These are phyloP conservation scores for Aporrectodea caliginosa DNA, from an alignment of 1,140 invertebrate species.

Conservation along the genomic window DNA sequence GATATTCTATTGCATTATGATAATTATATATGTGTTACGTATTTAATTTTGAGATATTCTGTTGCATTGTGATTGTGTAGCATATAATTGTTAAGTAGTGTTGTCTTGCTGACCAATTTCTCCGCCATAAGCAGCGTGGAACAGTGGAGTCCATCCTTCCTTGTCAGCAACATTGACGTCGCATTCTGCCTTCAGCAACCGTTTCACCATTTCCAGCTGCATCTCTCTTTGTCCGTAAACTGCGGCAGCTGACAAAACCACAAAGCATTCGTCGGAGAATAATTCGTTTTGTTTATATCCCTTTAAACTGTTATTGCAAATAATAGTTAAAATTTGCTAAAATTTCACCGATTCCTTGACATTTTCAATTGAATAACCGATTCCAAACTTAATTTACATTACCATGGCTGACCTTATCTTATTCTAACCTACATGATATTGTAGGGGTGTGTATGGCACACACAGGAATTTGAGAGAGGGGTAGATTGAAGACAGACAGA, in stretches of 20 bases:
- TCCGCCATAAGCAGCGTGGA: slow-evolving; percentile 44
- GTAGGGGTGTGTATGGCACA: no score
- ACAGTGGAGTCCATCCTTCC: slow-evolving; percentile 46
- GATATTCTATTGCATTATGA: background rate
- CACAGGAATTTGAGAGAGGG: no score
- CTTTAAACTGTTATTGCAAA: background rate
- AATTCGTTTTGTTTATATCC: background rate
- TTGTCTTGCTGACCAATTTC: no score
- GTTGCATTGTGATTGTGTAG: no score
- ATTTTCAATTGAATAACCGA: background rate
- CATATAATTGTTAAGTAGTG: no score
- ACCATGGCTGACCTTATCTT: slow-evolving; percentile 39
- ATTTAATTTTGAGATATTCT: no score
- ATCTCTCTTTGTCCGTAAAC: slow-evolving; percentile 34
- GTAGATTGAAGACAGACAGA: no score
- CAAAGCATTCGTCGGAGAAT: no score
- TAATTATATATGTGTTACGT: no score
- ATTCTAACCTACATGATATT: no score
- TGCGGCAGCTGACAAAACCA: slow-evolving; percentile 1
- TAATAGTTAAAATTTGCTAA: background rate
- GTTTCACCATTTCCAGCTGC: slow-evolving; percentile 38
- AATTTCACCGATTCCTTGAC: background rate
- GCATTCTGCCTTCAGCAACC: slow-evolving; percentile 39
- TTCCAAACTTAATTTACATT: background rate
- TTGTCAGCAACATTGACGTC: slow-evolving; percentile 43